These are phyloP conservation scores for Pseudocheirus occidentalis DNA, from an alignment of 2,797 vertebrate species.

Conservation along the genomic window DNA sequence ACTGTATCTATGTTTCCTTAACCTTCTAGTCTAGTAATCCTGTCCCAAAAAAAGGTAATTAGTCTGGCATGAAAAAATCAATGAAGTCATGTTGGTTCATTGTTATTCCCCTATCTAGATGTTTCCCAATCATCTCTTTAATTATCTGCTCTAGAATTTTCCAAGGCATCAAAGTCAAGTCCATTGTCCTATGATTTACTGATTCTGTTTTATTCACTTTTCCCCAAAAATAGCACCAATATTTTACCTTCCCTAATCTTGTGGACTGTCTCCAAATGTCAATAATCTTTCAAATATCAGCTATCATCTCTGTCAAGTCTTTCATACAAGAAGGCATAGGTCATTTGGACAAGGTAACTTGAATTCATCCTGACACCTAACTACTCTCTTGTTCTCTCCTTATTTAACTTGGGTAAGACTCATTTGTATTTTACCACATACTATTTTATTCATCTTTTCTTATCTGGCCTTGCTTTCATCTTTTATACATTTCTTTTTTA, in stretches of 20 bases:
- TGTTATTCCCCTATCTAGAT: background rate
- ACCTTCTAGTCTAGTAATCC: background rate
- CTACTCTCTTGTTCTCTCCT: background rate
- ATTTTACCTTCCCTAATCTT: background rate
- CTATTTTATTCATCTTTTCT: background rate
- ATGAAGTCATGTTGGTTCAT: background rate
- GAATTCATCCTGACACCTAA: background rate
- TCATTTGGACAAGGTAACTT: background rate
- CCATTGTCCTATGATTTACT: background rate
- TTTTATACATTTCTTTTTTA: background rate
- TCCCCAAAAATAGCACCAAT: background rate
- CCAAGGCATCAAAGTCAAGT: background rate
- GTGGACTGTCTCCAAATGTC: background rate
- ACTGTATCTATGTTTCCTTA: background rate
- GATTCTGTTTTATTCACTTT: background rate
- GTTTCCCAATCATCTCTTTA: background rate
- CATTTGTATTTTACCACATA: background rate
- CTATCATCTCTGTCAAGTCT: background rate
- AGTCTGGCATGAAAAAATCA: background rate
- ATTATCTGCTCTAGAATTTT: background rate
- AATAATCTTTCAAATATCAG: background rate
- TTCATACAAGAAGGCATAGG: background rate
- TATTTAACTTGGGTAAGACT: background rate
- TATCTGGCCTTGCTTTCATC: background rate
- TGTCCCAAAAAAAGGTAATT: background rate